These are phyloP conservation scores for Agrotis clavis DNA, from an alignment of 2,888 invertebrate species.

Conservation along the genomic window DNA sequence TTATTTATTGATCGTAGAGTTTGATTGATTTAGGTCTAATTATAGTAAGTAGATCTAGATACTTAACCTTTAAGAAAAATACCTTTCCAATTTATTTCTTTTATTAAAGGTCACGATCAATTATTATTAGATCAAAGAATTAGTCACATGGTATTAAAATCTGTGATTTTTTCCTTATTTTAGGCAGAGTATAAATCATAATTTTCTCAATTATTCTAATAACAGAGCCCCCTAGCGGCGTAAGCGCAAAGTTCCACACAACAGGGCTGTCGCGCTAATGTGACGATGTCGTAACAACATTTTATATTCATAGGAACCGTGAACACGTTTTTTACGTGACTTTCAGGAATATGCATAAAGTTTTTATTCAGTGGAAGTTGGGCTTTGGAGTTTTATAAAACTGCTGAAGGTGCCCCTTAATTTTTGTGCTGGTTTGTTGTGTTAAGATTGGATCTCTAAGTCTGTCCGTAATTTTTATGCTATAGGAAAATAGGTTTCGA, in stretches of 20 bases:
- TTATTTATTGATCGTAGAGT: too few relatives aligned
- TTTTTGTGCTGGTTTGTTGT: slow-evolving; percentile 14
- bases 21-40: too few relatives aligned
- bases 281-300: slow-evolving; percentile 25
- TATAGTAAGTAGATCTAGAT: too few relatives aligned
- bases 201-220: too few relatives aligned
- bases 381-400: slow-evolving; percentile 34
- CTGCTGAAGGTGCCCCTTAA: not conserved
- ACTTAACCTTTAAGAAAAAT: too few relatives aligned
- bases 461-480: not conserved
- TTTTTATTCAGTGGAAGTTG: slow-evolving; percentile 44
- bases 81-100: too few relatives aligned
- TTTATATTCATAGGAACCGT: slow-evolving; percentile 59
- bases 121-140: too few relatives aligned
- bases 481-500: too few relatives aligned
- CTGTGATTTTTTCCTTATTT: too few relatives aligned
- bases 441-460: slow-evolving; percentile 10
- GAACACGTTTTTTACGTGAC: slow-evolving; percentile 60
- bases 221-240: slow-evolving; percentile 65
- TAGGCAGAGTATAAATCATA: too few relatives aligned
- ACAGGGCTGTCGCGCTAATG: slow-evolving; percentile 53
- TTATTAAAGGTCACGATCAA: too few relatives aligned
- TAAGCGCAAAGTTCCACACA: slow-evolving; percentile 49
- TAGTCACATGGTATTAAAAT: too few relatives aligned
- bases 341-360: slow-evolving; percentile 58